Base-by-base conservation (phyloP, 2,888 invertebrate species). In the Adineta ricciae region DNA sequence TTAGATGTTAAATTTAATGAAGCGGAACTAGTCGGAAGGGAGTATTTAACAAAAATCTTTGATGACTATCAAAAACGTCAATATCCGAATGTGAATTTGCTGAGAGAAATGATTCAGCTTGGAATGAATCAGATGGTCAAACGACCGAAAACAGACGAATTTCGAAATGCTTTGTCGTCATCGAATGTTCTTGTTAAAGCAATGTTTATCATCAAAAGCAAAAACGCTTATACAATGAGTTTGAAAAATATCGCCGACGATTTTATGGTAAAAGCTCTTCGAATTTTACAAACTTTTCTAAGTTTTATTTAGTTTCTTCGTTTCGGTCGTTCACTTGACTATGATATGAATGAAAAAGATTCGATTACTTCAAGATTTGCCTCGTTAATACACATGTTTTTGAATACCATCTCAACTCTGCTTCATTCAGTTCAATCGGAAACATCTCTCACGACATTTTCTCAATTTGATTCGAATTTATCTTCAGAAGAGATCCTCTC, bases 61-160 rank as follows among this genome's bases (percentile, higher is more conserved):
- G 11, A 38, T n/a, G n/a, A 78, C n/a, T 78, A 41, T 78, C 38
- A 78, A 41, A 78, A 41, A 78, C 41, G 78, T 24, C 38, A 38
- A 41, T 41, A 78, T 38, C 78, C 78, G 41, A 78, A 78, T 78
- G 11, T 78, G 41, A 38, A 78, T 41, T 24, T 78, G 24, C 1
- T 78, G 4, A n/a, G 41, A 78, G 78, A 78, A 78, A 78, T 78
- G 78, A 78, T 78, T 7, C 24, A 78, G 38, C 78, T 78, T 41
- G 78, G 78, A 41, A 38, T 78, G 41, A n/a, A 78, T 41, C 78
- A 78, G 41, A 78, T 78, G 78, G n/a, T n/a, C 2, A 78, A 78
- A 78, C 1, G 78, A n/a, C 78, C 78, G 14, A 41, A 78, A 78
- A 3, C n/a, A 41, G 19, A 41, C 41, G 78, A 78, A 0, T 78